Conservation (phyloP, 2,797 vertebrate genomes). For the Zenarchopterus dispar region DNA sequence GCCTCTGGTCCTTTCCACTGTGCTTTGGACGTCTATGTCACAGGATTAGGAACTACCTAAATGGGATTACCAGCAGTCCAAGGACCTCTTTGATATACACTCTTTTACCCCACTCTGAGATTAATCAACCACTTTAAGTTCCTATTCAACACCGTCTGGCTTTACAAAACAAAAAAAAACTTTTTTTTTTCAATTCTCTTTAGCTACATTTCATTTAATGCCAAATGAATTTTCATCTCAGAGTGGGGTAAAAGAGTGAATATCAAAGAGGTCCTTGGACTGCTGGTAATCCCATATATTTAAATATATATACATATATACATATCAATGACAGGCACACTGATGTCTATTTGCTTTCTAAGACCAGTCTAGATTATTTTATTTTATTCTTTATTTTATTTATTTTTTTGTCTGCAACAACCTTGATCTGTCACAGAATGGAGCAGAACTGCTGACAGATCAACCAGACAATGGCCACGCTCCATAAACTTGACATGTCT, state of each 20-base stretch:
- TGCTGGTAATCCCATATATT: constrained; percentile 61
- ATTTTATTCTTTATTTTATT: not conserved
- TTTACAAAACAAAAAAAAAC: too few species aligned
- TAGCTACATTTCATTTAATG: too few species aligned
- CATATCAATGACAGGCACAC: not conserved
- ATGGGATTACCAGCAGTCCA: constrained; percentile 56
- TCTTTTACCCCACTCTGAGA: constrained; percentile 31
- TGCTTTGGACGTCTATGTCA: constrained; percentile 17
- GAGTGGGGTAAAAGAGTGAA: constrained; percentile 30
- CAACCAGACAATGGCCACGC: constrained; percentile 5
- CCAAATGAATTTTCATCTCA: too few species aligned
- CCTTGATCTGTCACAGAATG: constrained; percentile 27
- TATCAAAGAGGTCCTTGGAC: constrained; percentile 34
- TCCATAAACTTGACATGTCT: constrained; percentile 24
- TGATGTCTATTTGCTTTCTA: constrained; percentile 11
- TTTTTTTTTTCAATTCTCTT: too few species aligned
- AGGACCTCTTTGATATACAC: constrained; percentile 35
- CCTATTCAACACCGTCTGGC: not conserved
- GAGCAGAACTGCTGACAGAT: constrained; percentile 12
- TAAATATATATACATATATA: too few species aligned
- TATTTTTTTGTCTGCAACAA: constrained; percentile 19
- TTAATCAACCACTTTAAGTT: constrained; percentile 41
- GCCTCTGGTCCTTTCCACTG: constrained; percentile 28
- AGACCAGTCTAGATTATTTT: constrained; percentile 16
- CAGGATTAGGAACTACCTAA: constrained; percentile 52